Evolutionary conservation across 2,797 vertebrate species (phyloP).

Genomic region (Pristis pectinata): DNA sequence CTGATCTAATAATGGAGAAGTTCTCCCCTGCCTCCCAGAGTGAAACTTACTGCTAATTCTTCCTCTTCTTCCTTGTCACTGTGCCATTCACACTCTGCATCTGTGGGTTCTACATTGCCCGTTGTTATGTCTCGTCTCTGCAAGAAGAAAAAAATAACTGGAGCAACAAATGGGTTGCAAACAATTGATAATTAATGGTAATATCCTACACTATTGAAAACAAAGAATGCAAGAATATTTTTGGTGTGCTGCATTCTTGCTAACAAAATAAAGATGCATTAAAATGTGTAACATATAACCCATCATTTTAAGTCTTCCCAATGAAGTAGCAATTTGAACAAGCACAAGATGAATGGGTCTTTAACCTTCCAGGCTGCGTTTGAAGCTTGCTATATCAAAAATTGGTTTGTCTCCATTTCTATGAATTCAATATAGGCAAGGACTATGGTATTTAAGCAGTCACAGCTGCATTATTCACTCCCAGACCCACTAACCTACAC

Average conservation of each 20-base stretch:
- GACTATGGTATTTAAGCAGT: too few relatives aligned
- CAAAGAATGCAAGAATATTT: neutral
- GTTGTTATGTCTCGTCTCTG: conserved; percentile 84
- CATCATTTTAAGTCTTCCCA: neutral
- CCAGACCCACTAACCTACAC: neutral
- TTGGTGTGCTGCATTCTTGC: neutral
- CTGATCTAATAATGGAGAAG: neutral
- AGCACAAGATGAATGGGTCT: neutral
- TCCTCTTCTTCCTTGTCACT: conserved; percentile 89
- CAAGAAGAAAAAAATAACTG: neutral
- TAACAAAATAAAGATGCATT: neutral
- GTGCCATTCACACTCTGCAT: conserved; percentile 88
- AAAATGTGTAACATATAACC: neutral
- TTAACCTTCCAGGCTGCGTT: neutral
- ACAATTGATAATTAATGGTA: too few relatives aligned
- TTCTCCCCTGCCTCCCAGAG: too few relatives aligned
- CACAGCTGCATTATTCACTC: neutral
- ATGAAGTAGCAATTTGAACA: neutral
- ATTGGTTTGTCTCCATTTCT: neutral
- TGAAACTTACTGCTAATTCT: conserved; percentile 76
- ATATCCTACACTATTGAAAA: neutral
- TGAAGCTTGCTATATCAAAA: neutral
- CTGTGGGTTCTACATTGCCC: conserved; percentile 82
- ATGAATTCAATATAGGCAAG: neutral
- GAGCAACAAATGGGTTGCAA: neutral